Evolutionary conservation across 2,113 vertebrate species (phyloP), one percentile per base, ranked within the genome.

Genomic region (Gymnocephalus cernua): DNA sequence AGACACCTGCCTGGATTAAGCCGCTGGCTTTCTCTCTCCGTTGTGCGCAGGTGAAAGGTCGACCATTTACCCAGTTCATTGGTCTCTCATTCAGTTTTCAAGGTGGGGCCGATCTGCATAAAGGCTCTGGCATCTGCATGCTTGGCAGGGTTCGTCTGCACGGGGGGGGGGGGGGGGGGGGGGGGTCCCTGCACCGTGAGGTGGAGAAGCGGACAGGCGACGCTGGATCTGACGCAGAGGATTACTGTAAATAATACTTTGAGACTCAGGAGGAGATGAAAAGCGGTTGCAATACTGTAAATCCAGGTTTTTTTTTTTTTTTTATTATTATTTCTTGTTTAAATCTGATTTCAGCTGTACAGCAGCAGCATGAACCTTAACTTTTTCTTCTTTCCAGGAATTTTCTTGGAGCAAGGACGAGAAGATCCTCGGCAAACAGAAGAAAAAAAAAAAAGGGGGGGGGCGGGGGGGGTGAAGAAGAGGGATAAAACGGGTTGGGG

Each of bases 1-100:
- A 97, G 96, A 98, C 97, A 97, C 97, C 97, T 97, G 96, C 95
- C 96, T 96, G 97, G 97, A 99, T 99, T 99, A 99, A 97, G 96
- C 96, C 94, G 81, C 95, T 92, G 96, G 96, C 95, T 96, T 41
- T 96, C 96, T 93, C 85, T 77, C 88, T 80, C 78, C 58, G 76
- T 93, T 88, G 90, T 56, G 71, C 18, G 51, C 62, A 86, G 93
- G 94, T 98, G 95, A 94, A 95, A 97, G 98, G 97, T 97, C 97
- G 96, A 97, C 95, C 96, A 95, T 97, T 98, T 98, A 97, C 96
- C 96, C 96, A 96, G 96, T 97, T 97, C 96, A 95, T 95, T 92
- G 95, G 96, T 95, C 95, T 96, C 95, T 96, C 94, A 92, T 95
- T 96, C 96, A 95, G 94, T 96, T 96, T 96, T 95, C 95, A 90